phyloP scores from a whole-genome alignment of 2,888 invertebrate genomes.

The Phlogophora meticulosa region DNA sequence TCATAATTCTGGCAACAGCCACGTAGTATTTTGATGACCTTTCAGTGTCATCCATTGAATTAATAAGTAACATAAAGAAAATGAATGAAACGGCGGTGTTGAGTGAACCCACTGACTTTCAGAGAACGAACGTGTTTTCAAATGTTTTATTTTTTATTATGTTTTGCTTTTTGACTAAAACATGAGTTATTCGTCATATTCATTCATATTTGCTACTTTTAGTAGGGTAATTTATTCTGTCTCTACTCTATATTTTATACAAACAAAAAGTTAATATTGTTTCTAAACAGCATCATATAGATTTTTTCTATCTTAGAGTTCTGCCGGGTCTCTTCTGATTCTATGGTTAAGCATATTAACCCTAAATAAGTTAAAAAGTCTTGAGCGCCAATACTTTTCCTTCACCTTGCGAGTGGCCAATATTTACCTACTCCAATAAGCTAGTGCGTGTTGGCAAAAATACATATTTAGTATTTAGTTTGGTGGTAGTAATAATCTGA shows the following conservation, averaged over 20 bases:
- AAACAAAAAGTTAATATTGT: not conserved
- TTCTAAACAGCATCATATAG: too few species aligned
- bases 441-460: not conserved
- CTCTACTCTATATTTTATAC: not conserved
- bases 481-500: too few species aligned
- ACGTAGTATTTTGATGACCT: conserved; percentile 41
- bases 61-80: conserved; percentile 22
- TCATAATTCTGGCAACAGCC: conserved; percentile 9
- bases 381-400: not conserved
- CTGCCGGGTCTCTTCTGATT: not conserved
- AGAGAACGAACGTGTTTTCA: conserved; percentile 20
- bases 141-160: conserved; percentile 21
- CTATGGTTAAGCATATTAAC: too few species aligned
- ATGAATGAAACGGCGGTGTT: conserved; percentile 28
- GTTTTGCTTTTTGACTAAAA: not conserved
- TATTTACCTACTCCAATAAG: not conserved
- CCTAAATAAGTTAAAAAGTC: not conserved
- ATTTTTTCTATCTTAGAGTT: not conserved
- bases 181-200: not conserved
- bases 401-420: too few species aligned
- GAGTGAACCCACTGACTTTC: conserved; percentile 20
- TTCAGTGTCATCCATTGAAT: conserved; percentile 27
- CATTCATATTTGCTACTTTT: conserved; percentile 5
- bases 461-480: too few species aligned
- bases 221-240: not conserved